Percentiles rank a stretch among this genome's conserved stretches.
Evolutionary conservation across 2,888 invertebrate genomes (phyloP).

Genomic region (Eupithecia exiguata): DNA sequence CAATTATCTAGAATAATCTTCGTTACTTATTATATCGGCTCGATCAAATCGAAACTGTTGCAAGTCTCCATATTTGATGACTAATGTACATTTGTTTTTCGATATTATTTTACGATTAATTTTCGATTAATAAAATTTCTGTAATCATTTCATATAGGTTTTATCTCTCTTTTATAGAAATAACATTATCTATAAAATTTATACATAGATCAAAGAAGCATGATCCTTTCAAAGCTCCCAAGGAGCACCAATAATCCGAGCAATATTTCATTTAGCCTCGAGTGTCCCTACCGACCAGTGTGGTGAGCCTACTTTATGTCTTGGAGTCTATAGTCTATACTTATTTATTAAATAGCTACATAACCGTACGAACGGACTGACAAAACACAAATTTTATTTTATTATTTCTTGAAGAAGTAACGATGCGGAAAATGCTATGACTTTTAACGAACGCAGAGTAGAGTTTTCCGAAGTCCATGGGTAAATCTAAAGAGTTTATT

Average conservation of each 20-base stretch:
- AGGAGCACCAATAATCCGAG: neutral
- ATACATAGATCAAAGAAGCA: neutral
- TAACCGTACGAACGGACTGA: neutral
- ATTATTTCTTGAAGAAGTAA: neutral
- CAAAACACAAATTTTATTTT: neutral
- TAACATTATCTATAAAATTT: neutral
- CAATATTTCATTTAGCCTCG: constrained; percentile 2
- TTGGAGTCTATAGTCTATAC: neutral
- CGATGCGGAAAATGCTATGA: too few relatives aligned
- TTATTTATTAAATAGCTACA: neutral
- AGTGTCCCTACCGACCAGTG: constrained; percentile 1
- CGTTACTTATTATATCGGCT: too few relatives aligned
- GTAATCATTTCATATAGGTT: too few relatives aligned
- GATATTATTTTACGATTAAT: too few relatives aligned
- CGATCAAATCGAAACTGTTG: too few relatives aligned
- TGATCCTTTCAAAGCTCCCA: neutral
- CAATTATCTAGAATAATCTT: too few relatives aligned
- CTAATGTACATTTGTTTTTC: too few relatives aligned
- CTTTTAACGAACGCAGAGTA: too few relatives aligned
- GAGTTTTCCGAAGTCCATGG: too few relatives aligned
- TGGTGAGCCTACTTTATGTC: constrained; percentile 7
- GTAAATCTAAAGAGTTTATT: too few relatives aligned
- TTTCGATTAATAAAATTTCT: too few relatives aligned
- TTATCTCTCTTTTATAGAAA: neutral
- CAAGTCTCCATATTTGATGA: too few relatives aligned